phyloP scores from a whole-genome alignment of 2,113 vertebrate genomes.

The Malurus melanocephalus region DNA sequence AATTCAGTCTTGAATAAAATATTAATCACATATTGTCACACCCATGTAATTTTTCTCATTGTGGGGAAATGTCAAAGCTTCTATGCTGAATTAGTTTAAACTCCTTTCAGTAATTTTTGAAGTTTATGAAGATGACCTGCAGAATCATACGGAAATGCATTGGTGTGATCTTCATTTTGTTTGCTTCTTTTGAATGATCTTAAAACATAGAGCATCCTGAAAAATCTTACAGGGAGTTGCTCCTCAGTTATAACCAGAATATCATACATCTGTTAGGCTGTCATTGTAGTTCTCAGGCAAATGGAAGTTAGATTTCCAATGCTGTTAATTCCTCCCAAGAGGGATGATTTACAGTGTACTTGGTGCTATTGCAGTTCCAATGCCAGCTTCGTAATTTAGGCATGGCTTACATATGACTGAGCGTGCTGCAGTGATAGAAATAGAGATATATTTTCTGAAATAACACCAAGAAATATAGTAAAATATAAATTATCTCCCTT shows the following conservation, averaged over 20 bases:
- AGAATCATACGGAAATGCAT: neutral
- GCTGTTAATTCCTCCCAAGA: neutral
- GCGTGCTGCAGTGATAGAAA: neutral
- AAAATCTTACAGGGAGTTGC: neutral
- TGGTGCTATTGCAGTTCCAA: neutral
- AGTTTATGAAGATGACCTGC: neutral
- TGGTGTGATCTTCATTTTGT: neutral
- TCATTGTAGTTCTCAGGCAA: neutral
- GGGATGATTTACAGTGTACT: neutral
- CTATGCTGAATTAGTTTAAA: neutral
- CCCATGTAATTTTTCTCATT: neutral
- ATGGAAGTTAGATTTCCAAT: neutral
- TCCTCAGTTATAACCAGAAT: neutral
- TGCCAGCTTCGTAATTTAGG: neutral
- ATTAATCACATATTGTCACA: neutral
- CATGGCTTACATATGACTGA: neutral
- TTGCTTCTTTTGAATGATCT: neutral
- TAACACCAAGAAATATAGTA: neutral
- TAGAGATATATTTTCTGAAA: neutral
- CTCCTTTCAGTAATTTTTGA: neutral
- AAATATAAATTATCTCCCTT: neutral
- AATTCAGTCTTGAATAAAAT: neutral
- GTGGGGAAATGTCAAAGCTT: neutral
- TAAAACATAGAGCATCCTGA: neutral
- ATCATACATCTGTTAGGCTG: neutral